A percentile compares a stretch with the other conserved stretches of the same genome.
phyloP scores from a whole-genome alignment of 2,888 invertebrate genomes.

The Ctena decussata region DNA sequence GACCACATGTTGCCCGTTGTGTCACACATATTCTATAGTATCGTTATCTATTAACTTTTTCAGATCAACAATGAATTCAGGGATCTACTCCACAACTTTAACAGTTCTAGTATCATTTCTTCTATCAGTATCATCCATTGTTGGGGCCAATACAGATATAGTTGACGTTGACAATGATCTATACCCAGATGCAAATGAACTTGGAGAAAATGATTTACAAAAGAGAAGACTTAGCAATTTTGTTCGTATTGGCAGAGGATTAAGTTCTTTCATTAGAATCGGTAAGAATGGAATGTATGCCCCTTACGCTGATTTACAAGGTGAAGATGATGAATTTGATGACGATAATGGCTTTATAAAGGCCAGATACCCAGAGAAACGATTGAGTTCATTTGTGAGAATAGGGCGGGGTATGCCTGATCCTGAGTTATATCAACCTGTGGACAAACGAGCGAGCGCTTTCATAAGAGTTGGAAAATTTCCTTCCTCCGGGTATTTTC shows the following conservation, averaged over 20 bases:
- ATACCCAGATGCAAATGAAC: background rate
- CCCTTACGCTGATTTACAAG: constrained; percentile 1
- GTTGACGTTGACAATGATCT: background rate
- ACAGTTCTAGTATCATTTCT: background rate
- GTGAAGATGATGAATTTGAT: constrained; percentile 18
- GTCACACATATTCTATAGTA: too few species aligned
- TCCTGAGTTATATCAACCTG: background rate
- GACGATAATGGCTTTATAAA: background rate
- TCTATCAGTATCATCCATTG: background rate
- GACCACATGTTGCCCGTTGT: too few species aligned
- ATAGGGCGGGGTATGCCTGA: constrained; percentile 35
- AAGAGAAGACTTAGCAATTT: constrained; percentile 63
- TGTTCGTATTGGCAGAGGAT: constrained; percentile 62
- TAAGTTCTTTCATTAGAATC: constrained; percentile 69
- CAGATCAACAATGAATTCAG: background rate
- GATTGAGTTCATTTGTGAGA: constrained; percentile 52
- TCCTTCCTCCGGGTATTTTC: constrained; percentile 64
- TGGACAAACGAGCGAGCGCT: constrained; percentile 51
- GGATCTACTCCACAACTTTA: background rate
- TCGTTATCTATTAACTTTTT: too few species aligned
- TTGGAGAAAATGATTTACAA: background rate
- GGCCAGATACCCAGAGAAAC: background rate
- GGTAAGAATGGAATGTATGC: constrained; percentile 43
- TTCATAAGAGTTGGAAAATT: constrained; percentile 72
- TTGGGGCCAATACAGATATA: background rate